Evolutionary conservation across 2,113 vertebrate genomes (phyloP).

Genomic region (Casuarius casuarius): DNA sequence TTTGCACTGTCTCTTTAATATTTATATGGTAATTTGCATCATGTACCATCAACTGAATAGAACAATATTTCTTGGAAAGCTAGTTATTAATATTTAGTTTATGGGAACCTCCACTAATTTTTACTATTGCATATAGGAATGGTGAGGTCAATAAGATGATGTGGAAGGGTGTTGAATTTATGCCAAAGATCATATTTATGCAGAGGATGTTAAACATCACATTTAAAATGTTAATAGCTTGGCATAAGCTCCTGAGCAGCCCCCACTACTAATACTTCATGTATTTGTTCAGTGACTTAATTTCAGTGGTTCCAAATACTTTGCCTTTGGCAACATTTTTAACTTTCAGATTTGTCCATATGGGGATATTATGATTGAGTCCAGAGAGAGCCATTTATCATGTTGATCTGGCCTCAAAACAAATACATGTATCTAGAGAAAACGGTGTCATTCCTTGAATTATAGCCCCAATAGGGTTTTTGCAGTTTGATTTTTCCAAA

Average conservation of each 20-base stretch:
- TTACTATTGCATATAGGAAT: not conserved
- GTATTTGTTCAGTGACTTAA: conserved; percentile 44
- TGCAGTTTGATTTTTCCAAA: conserved; percentile 22
- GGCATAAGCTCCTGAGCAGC: conserved; percentile 17
- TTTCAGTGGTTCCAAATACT: conserved; percentile 54
- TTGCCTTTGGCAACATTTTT: conserved; percentile 45
- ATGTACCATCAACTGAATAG: not conserved
- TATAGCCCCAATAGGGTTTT: not conserved
- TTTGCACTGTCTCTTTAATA: not conserved
- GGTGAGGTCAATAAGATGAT: not conserved
- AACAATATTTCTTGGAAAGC: not conserved
- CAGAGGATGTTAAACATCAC: not conserved
- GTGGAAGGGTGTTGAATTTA: conserved; percentile 7
- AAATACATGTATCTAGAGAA: conserved; percentile 38
- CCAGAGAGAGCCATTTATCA: conserved; percentile 22
- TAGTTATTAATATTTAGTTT: not conserved
- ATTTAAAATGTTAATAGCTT: conserved; percentile 42
- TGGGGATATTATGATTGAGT: not conserved
- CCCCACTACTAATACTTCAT: conserved; percentile 28
- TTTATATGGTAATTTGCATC: not conserved
- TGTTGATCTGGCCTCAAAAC: conserved; percentile 21
- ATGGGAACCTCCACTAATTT: not conserved
- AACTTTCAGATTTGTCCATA: conserved; percentile 28
- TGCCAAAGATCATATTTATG: conserved; percentile 23
- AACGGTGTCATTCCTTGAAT: conserved; percentile 29